Conservation (phyloP, 1,140 invertebrate genomes). For the Neodiprion lecontei region DNA sequence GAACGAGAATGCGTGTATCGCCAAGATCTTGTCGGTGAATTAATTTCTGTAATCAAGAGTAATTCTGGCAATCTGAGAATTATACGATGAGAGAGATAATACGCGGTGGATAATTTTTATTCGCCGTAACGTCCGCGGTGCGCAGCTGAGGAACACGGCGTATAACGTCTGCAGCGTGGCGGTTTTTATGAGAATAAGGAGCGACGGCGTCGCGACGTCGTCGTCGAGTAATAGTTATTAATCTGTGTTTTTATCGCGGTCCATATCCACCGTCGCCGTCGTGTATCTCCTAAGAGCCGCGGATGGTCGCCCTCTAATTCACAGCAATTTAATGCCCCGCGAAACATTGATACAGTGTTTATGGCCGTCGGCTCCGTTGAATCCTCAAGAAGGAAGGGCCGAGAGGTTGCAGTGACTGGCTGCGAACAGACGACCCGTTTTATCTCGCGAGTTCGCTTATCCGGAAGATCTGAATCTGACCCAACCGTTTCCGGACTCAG, state of each 20-base stretch:
- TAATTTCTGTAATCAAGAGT: neutral
- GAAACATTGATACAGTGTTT: constrained; percentile 56
- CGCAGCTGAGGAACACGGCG: neutral
- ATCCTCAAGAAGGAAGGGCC: constrained; percentile 44
- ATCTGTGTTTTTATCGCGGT: constrained; percentile 36
- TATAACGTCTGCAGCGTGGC: neutral
- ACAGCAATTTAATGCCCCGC: constrained; percentile 43
- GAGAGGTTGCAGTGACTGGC: neutral
- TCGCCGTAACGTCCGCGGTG: neutral
- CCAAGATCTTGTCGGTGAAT: no score
- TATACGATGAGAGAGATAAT: neutral
- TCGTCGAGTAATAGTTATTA: constrained; percentile 38
- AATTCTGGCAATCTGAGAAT: neutral
- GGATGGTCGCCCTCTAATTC: neutral
- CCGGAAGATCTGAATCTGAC: constrained; percentile 21
- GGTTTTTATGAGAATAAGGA: neutral
- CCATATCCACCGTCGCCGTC: neutral
- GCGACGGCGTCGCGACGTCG: constrained; percentile 16
- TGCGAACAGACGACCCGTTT: constrained; percentile 14
- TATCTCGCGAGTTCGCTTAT: constrained; percentile 35
- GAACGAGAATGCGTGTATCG: no score
- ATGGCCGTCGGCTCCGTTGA: constrained; percentile 47
- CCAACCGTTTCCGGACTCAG: constrained; percentile 20
- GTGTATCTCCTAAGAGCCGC: neutral
- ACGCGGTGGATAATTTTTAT: neutral